These are phyloP conservation scores for Ellobius talpinus DNA, from an alignment of 2,113 vertebrate genomes.

Conservation along the genomic window DNA sequence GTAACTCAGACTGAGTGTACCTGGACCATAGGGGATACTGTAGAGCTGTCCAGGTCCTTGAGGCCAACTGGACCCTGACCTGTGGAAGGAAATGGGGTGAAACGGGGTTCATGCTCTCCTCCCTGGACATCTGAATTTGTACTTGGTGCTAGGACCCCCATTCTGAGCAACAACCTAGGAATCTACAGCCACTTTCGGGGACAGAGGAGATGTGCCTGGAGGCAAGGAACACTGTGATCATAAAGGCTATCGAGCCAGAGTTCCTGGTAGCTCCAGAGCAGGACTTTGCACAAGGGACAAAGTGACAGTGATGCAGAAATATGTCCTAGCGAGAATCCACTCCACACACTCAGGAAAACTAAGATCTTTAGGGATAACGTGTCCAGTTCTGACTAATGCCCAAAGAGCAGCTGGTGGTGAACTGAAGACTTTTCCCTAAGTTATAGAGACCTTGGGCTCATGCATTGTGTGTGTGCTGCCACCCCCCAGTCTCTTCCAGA, in stretches of 20 bases:
- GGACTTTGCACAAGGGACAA: not conserved
- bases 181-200: not conserved
- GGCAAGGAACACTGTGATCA: not conserved
- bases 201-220: not conserved
- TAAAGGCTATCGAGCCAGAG: not conserved
- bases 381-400: not conserved
- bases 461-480: not conserved
- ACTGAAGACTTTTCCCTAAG: not conserved
- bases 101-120: no score
- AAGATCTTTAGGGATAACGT: not conserved
- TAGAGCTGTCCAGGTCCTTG: not conserved
- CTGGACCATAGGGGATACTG: not conserved
- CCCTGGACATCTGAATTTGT: not conserved
- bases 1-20: not conserved
- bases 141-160: not conserved
- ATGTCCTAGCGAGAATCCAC: not conserved
- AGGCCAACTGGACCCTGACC: not conserved
- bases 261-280: not conserved
- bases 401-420: not conserved
- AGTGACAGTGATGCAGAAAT: not conserved
- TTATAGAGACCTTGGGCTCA: not conserved
- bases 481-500: not conserved
- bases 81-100: not conserved
- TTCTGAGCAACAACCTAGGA: no score
- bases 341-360: not conserved